Percentiles rank a stretch among this genome's conserved stretches.
Conservation (phyloP, 2,113 vertebrate genomes). For the Heterotilapia buettikoferi region DNA sequence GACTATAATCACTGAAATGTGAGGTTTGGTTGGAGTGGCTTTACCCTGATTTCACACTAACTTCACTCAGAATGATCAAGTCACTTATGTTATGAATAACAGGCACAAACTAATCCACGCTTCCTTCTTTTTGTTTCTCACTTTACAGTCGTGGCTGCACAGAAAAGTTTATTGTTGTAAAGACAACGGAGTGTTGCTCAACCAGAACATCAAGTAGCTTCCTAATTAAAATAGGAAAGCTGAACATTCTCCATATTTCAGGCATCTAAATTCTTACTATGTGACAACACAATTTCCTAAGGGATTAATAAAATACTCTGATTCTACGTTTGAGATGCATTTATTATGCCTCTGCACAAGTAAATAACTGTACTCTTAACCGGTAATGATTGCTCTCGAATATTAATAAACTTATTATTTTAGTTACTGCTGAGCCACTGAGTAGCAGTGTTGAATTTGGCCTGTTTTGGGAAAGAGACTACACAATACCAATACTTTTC, state of each 20-base stretch:
- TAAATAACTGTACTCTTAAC: background rate
- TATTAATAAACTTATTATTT: background rate
- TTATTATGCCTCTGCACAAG: background rate
- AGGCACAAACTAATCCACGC: conserved; percentile 90
- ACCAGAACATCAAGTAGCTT: conserved; percentile 4
- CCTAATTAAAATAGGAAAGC: background rate
- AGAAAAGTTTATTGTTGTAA: background rate
- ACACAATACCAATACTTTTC: background rate
- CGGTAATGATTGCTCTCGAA: background rate
- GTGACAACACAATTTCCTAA: background rate
- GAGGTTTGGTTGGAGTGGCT: conserved; percentile 27
- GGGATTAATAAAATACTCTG: background rate
- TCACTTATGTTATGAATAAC: conserved; percentile 78
- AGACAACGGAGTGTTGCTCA: background rate
- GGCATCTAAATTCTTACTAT: background rate
- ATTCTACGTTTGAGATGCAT: background rate
- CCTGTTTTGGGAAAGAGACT: background rate
- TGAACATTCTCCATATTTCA: background rate
- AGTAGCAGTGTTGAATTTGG: background rate
- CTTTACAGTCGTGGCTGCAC: conserved; percentile 43
- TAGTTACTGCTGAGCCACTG: background rate
- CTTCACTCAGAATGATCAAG: conserved; percentile 41
- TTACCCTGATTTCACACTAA: conserved; percentile 51
- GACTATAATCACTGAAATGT: background rate
- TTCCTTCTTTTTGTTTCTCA: conserved; percentile 20